phyloP scores from a whole-genome alignment of 2,888 invertebrate genomes.

The Tholera decimalis region DNA sequence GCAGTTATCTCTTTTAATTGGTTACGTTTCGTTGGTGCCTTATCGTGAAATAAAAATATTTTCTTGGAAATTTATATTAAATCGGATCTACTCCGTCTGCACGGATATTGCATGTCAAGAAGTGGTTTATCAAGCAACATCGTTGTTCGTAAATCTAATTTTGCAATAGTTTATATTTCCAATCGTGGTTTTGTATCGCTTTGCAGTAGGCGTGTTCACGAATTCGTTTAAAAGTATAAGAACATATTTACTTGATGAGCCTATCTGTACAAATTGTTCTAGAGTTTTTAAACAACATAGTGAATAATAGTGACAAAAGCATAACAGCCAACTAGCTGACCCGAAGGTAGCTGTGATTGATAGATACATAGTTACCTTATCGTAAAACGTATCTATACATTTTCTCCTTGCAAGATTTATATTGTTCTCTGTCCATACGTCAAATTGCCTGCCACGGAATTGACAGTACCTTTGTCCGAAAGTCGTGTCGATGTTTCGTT shows the following conservation, averaged over 20 bases:
- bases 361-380: slow-evolving; percentile 68
- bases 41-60: slow-evolving; percentile 63
- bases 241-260: not conserved
- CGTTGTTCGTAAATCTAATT: slow-evolving; percentile 67
- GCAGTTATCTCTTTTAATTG: slow-evolving; percentile 58
- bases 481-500: slow-evolving; percentile 80
- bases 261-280: not conserved
- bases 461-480: slow-evolving; percentile 83
- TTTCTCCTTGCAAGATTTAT: slow-evolving; percentile 78
- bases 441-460: slow-evolving; percentile 73
- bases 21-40: slow-evolving; percentile 66
- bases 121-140: slow-evolving; percentile 70
- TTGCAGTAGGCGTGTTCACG: slow-evolving; percentile 4
- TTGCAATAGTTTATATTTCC: slow-evolving; percentile 61
- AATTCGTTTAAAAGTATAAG: slow-evolving; percentile 9
- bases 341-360: slow-evolving; percentile 58
- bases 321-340: not conserved
- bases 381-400: slow-evolving; percentile 72
- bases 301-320: slow-evolving; percentile 4
- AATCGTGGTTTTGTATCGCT: slow-evolving; percentile 42
- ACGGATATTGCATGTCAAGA: slow-evolving; percentile 71
- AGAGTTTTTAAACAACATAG: not conserved
- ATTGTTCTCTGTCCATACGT: slow-evolving; percentile 74
- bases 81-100: slow-evolving; percentile 55
- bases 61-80: slow-evolving; percentile 59